Evolutionary conservation across 2,888 invertebrate genomes (phyloP).

Genomic region (Mythimna impura): DNA sequence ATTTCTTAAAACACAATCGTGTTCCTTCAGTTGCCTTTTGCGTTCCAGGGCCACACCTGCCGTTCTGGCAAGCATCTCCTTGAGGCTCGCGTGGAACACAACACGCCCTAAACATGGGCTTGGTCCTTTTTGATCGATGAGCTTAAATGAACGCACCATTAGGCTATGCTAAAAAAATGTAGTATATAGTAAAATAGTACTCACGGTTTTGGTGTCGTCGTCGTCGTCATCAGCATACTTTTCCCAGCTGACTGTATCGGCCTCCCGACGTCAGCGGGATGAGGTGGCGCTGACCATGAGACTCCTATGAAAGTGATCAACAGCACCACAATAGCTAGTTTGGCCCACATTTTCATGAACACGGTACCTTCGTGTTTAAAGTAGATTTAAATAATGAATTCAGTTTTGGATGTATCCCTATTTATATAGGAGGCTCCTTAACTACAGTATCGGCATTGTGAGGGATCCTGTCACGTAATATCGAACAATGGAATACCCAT

Average conservation of each 20-base stretch:
- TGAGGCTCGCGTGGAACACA: too few relatives aligned
- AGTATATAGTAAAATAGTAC: neutral
- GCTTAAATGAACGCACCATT: too few relatives aligned
- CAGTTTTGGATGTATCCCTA: neutral
- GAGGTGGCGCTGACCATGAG: neutral
- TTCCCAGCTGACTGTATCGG: neutral
- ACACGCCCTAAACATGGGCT: too few relatives aligned
- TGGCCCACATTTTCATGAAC: neutral
- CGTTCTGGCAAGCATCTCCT: too few relatives aligned
- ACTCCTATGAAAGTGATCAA: slow-evolving; percentile 13
- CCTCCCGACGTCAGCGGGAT: neutral
- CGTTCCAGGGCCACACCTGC: too few relatives aligned
- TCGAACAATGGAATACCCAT: neutral
- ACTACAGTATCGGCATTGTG: neutral
- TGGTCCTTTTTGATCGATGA: too few relatives aligned
- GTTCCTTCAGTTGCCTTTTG: too few relatives aligned
- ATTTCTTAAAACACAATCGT: too few relatives aligned
- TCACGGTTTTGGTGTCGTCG: neutral
- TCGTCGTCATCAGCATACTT: neutral
- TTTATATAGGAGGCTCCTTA: neutral
- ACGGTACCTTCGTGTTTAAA: neutral
- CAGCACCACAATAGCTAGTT: slow-evolving; percentile 2
- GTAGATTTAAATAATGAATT: neutral
- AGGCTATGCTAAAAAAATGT: too few relatives aligned
- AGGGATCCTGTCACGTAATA: neutral